Percentiles rank a stretch among this genome's conserved stretches.
Evolutionary conservation across 2,113 vertebrate species (phyloP).

Genomic region (Spheniscus mendiculus): DNA sequence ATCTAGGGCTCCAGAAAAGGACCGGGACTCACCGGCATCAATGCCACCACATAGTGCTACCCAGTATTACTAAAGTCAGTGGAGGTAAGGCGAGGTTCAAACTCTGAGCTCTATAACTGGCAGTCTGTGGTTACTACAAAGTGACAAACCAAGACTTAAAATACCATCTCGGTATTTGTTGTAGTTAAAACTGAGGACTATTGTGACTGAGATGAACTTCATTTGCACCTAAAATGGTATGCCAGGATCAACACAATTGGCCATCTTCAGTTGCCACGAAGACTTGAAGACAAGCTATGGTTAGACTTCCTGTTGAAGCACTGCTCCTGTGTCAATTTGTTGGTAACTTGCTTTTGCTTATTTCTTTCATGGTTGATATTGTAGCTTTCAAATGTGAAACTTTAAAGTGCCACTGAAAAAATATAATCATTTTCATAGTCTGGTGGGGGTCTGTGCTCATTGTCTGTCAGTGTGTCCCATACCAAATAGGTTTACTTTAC

Average conservation of each 20-base stretch:
- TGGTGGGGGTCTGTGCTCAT: background rate
- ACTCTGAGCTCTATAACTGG: background rate
- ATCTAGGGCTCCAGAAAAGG: background rate
- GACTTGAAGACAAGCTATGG: background rate
- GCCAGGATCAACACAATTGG: background rate
- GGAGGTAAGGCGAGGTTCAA: background rate
- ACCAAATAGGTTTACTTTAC: background rate
- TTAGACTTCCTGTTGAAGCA: background rate
- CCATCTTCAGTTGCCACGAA: background rate
- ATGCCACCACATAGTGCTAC: background rate
- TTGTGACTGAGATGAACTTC: background rate
- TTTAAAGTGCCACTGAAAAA: background rate
- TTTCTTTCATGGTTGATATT: background rate
- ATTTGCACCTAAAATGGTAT: background rate
- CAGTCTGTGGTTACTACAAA: background rate
- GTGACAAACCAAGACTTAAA: background rate
- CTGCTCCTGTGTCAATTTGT: background rate
- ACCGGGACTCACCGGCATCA: background rate
- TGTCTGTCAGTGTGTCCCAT: background rate
- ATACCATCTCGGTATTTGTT: background rate
- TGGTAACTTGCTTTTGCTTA: background rate
- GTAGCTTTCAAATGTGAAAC: background rate
- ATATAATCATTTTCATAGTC: background rate
- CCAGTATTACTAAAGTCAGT: background rate
- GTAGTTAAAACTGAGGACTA: background rate